Base-by-base conservation (phyloP, 2,797 vertebrate species). In the Sternotherus odoratus region DNA sequence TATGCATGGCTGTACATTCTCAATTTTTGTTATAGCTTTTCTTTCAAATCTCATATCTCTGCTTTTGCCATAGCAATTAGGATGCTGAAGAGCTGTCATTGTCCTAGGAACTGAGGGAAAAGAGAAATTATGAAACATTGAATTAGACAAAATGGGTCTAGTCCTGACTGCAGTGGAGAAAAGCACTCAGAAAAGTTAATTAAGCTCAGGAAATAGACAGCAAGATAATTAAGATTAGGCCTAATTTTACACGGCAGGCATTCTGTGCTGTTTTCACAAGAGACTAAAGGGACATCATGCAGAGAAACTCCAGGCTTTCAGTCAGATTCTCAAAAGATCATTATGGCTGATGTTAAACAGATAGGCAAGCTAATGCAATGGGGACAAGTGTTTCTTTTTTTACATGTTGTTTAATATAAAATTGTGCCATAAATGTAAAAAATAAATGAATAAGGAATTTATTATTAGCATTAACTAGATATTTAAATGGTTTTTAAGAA, bases 171-270 rank as follows among this genome's bases (percentile, higher is more conserved):
- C 79, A 82, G 87, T 94, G 82, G 95, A 96, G 84, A 91, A 95
- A 98, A 97, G 66, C 92, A 95, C 94, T 98, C 96, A 97, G 95
- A 95, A 97, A 98, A 98, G 95, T 97, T 98, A 98, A 98, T 98
- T 98, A 98, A 98, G 95, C 97, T 97, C 94, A 95, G 97, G 97
- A 98, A 98, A 97, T 90, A 97, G 97, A 96, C 91, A 97, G 92
- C 86, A 95, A 96, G 96, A 98, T 98, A 98, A 98, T 98, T 97
- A 98, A 97, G 96, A 97, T 92, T 95, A 96, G 95, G 86, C 43
- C 93, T 97, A 96, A 98, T 98, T 98, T 97, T 97, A 96, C 96
- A 96, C 4, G 12, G 89, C 95, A 97, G 97, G 92, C 94, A 3
- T 97, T 97, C 96, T 95, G 90, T 96, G 94, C 88, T 97, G 90